Evolutionary conservation across 2,888 invertebrate genomes (phyloP), one percentile per base, ranked within the genome.

Genomic region (Creontiades dilutus): DNA sequence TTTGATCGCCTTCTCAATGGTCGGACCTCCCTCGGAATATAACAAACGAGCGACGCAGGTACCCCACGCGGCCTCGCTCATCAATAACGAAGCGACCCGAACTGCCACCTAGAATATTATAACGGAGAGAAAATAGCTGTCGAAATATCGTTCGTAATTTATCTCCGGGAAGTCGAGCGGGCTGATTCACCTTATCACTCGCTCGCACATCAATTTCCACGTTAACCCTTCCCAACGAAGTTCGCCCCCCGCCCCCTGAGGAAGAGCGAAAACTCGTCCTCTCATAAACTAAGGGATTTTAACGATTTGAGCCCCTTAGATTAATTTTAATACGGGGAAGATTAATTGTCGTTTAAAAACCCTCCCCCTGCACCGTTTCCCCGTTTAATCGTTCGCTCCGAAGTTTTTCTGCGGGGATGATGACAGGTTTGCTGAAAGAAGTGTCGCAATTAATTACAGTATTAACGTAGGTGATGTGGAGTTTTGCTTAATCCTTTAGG

Each of bases 221-320:
- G 37, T 37, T 37, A 57, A n/a, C n/a, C 7, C n/a, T 57, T 57
- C n/a, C 16, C n/a, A 16, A 7, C 57, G 57, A 57, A 37, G 57
- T 57, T 57, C 7, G 57, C 16, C 52, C 11, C 37, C n/a, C n/a
- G n/a, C n/a, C n/a, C 48, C 13, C 48, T 13, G 52, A 52, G 16
- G 57, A 37, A 57, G n/a, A 57, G 57, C 5, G 57, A 57, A 57
- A n/a, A 57, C 57, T 57, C 16, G 57, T 57, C 57, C 57, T 57
- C 57, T 57, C 57, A 57, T 57, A 57, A 57, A 57, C 57, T 57
- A 57, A 57, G 19, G 57, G 57, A 57, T 57, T 57, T 57, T n/a
- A 57, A 57, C 14, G 19, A 16, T 57, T 57, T 57, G 16, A 16
- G 57, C 57, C 57, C 16, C n/a, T n/a, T n/a, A n/a, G 57, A 57